Percentiles rank a stretch among this genome's conserved stretches.
phyloP scores from a whole-genome alignment of 1,140 invertebrate species.

The Spodoptera litura region DNA sequence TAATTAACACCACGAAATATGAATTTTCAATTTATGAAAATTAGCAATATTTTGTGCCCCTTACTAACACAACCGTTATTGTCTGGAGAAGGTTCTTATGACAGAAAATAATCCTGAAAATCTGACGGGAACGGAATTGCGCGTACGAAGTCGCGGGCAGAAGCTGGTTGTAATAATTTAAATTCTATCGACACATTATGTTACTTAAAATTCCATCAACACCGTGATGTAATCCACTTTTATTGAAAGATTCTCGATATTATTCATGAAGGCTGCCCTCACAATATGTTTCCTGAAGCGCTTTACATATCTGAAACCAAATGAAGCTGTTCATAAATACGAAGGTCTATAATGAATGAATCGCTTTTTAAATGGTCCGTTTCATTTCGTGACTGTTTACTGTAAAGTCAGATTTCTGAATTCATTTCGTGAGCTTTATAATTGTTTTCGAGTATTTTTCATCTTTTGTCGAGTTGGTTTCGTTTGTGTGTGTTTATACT shows the following conservation, averaged over 20 bases:
- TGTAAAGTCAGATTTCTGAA: background rate
- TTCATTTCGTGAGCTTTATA: background rate
- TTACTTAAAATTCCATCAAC: background rate
- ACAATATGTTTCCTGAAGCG: background rate
- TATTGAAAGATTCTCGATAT: background rate
- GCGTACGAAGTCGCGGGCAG: no score
- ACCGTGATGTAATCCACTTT: background rate
- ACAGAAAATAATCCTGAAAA: no score
- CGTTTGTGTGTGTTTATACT: background rate
- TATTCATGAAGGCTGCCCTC: background rate
- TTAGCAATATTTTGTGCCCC: no score
- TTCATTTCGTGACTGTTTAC: conserved; percentile 14
- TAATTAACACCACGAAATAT: no score
- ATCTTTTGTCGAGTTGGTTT: background rate
- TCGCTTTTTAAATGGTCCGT: background rate
- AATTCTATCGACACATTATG: background rate
- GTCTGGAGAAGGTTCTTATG: no score
- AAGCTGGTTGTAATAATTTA: no score
- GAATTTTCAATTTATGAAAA: no score
- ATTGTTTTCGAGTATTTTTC: background rate
- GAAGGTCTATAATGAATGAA: conserved; percentile 13
- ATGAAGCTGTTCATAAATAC: conserved; percentile 24
- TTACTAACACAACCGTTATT: no score
- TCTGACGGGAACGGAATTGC: no score
- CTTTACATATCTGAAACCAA: background rate